Percentiles rank a stretch among this genome's conserved stretches.
phyloP scores from a whole-genome alignment of 2,113 vertebrate genomes.

The Corythornis vintsioides region DNA sequence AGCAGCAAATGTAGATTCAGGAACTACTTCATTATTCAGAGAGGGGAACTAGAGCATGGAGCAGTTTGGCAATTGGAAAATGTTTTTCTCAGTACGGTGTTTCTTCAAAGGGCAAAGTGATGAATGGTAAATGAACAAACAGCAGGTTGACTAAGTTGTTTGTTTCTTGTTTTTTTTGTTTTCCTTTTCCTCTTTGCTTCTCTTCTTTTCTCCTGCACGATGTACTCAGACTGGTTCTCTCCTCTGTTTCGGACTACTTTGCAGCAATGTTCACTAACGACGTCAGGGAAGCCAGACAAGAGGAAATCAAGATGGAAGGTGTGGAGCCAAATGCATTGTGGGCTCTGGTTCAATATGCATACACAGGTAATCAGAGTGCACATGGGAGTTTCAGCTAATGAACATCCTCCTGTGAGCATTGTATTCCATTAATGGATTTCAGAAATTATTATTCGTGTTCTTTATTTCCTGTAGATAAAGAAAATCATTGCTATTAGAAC shows the following conservation, averaged over 20 bases:
- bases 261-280: conserved; percentile 99
- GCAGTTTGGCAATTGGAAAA: conserved; percentile 47
- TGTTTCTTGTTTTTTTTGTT: neutral
- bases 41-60: conserved; percentile 34
- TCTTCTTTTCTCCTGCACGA: neutral
- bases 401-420: neutral
- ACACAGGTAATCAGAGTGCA: conserved; percentile 82
- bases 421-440: neutral
- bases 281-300: conserved; percentile 94
- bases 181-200: neutral
- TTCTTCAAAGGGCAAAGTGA: conserved; percentile 39
- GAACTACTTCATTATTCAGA: conserved; percentile 65
- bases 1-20: conserved; percentile 32
- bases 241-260: conserved; percentile 98
- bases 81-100: conserved; percentile 7
- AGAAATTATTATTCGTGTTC: neutral
- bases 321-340: conserved; percentile 96
- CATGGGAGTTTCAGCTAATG: neutral
- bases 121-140: conserved; percentile 43
- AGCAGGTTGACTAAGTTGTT: neutral
- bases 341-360: conserved; percentile 96
- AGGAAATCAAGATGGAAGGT: conserved; percentile 98
- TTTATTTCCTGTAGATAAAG: neutral
- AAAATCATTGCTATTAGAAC: neutral
- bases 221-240: conserved; percentile 88